Conservation (phyloP, 2,797 vertebrate species). For the Thunnus albacares region DNA sequence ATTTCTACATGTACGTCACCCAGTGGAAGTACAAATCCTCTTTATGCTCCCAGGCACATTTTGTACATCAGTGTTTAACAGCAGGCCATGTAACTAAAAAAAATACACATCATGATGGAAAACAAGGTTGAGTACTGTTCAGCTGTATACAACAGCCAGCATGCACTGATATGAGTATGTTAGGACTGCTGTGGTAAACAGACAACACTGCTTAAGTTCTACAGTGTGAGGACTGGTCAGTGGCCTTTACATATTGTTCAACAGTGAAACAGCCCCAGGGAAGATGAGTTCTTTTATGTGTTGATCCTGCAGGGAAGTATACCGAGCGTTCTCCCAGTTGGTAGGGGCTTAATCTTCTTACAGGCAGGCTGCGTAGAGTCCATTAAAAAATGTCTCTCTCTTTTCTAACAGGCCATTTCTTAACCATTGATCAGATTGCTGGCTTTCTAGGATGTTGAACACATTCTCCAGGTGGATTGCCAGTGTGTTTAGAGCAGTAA, state of each 20-base stretch:
- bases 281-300: slow-evolving; percentile 48
- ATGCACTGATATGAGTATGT: not conserved
- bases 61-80: not conserved
- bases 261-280: slow-evolving; percentile 14
- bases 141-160: slow-evolving; percentile 7
- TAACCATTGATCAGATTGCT: slow-evolving; percentile 20
- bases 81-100: slow-evolving; percentile 4
- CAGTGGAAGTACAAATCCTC: not conserved
- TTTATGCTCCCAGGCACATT: not conserved
- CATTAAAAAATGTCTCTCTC: slow-evolving; percentile 36
- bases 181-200: slow-evolving; percentile 35
- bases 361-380: slow-evolving; percentile 27
- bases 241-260: slow-evolving; percentile 50
- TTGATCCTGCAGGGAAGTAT: slow-evolving; percentile 57
- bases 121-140: slow-evolving; percentile 13
- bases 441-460: not conserved
- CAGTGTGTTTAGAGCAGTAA: not conserved
- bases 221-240: slow-evolving; percentile 23
- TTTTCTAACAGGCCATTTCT: slow-evolving; percentile 27
- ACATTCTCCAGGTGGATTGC: slow-evolving; percentile 18
- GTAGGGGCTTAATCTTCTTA: slow-evolving; percentile 53
- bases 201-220: slow-evolving; percentile 22
- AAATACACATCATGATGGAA: slow-evolving; percentile 2
- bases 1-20: slow-evolving; percentile 2
- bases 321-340: slow-evolving; percentile 14